Evolutionary conservation across 2,888 invertebrate species (phyloP), one percentile per base, ranked within the genome.

Genomic region (Portevinia maculata): DNA sequence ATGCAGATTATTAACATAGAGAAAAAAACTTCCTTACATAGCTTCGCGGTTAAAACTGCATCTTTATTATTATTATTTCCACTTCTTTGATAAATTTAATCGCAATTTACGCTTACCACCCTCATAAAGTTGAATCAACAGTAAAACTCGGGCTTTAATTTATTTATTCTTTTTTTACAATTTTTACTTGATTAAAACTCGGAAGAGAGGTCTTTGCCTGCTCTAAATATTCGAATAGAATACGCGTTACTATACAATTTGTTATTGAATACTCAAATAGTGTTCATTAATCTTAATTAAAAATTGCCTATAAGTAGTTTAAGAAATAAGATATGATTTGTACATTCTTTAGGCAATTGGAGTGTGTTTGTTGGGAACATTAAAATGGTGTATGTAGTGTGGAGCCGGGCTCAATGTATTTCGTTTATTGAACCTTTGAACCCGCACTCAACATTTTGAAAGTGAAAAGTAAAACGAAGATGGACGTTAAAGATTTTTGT

Each of bases 201-300:
- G 7, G 30, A 19, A 39, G 28, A 39, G 13, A 1, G 13, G 21
- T 24, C 17, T 19, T 8, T 44, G 39, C 15, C 28, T 46, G 32
- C 39, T 48, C 48, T 57, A 70, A 48, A 65, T 50, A 50, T 24
- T 30, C 11, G 3, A 19, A 60, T 19, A 21, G 21, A 19, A 60
- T 28, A 32, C 9, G 41, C 15, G 34, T 34, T 62, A n/a, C 15
- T 32, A 39, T 17, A 52, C 50, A 62, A 41, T 57, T 67, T 78
- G 32, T 74, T 64, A 69, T 69, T 57, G 74, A 55, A 59, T 48
- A 17, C 50, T 83, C 60, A 71, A 71, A 83, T 65, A 67, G 71
- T 53, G 48, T 83, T 83, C 78, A 83, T 83, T 83, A 78, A 73
- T 78, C 65, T 83, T 78, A 78, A 83, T 83, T 83, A 78, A 73